Percentiles rank a stretch among this genome's conserved stretches.
Conservation (phyloP, 2,113 vertebrate species). For the Thinocorus orbignyianus region DNA sequence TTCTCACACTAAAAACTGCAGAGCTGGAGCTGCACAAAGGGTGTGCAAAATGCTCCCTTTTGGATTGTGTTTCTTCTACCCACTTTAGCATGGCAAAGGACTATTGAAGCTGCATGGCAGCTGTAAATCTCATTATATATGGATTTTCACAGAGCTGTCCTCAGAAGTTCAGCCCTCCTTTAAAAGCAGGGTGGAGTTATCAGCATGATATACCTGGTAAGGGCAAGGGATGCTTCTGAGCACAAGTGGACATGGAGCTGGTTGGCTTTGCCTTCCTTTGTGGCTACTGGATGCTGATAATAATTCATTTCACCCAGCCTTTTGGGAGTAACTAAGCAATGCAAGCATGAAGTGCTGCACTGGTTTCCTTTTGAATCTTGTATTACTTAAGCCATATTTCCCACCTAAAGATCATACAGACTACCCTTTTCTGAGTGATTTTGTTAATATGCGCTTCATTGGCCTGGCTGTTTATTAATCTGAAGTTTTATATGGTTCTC, state of each 20-base stretch:
- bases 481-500: background rate
- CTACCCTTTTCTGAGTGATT: background rate
- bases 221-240: background rate
- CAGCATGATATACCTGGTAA: background rate
- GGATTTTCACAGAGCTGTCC: background rate
- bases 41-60: background rate
- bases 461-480: background rate
- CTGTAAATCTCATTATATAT: background rate
- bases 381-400: background rate
- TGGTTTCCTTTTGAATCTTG: background rate
- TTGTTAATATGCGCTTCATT: background rate
- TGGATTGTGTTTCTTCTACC: background rate
- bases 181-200: background rate
- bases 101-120: background rate
- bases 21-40: background rate
- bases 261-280: background rate
- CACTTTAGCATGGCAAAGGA: background rate
- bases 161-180: background rate
- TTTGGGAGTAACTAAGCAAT: background rate
- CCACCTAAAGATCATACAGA: background rate
- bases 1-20: background rate
- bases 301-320: background rate
- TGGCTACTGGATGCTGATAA: background rate
- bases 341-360: background rate
- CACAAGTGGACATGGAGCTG: rapidly evolving